Evolutionary conservation across 2,888 invertebrate species (phyloP), one percentile per base, ranked within the genome.

Genomic region (Phortica magna): DNA sequence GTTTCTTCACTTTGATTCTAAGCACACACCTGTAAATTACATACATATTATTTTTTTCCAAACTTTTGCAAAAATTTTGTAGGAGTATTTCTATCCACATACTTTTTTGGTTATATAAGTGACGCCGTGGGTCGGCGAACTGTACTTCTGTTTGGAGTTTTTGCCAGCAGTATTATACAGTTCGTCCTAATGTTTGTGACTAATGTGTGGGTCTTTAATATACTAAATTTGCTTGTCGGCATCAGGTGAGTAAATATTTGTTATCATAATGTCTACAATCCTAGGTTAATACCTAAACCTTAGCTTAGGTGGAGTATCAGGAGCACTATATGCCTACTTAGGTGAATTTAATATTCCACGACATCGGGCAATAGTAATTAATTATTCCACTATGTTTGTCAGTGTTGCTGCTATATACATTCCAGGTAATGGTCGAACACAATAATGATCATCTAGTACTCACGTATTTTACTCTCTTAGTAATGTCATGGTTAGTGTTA

Each of bases 331-430:
- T 79, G 83, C 90, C 0, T 90, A 90, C 72, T 77, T 90, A 0
- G 85, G 90, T 65, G 90, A 90, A 76, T 90, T 90, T 71, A 90
- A 89, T 75, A 88, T 86, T 39, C 83, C 84, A 42, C 86, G 89
- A 53, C 85, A 90, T 75, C 84, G 90, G 42, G 89, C 91, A 7
- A 83, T 90, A 53, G 88, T 88, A 6, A 90, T 90, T 70, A 90
- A 90, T 81, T 90, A 90, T 80, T 89, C 90, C 3, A 87, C 90
- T 0, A 90, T 90, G 90, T 90, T 90, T 76, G 90, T 90, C 0
- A 90, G 90, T 79, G 81, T 90, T 75, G 81, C 87, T 9, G 86
- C 88, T 10, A 90, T 90, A 55, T 90, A 90, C 83, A 85, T 90
- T 0, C 90, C 90, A 83, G 90, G 90, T 90, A 84, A 79, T 61